phyloP scores from a whole-genome alignment of 2,113 vertebrate species.

The Sclerurus mexicanus region DNA sequence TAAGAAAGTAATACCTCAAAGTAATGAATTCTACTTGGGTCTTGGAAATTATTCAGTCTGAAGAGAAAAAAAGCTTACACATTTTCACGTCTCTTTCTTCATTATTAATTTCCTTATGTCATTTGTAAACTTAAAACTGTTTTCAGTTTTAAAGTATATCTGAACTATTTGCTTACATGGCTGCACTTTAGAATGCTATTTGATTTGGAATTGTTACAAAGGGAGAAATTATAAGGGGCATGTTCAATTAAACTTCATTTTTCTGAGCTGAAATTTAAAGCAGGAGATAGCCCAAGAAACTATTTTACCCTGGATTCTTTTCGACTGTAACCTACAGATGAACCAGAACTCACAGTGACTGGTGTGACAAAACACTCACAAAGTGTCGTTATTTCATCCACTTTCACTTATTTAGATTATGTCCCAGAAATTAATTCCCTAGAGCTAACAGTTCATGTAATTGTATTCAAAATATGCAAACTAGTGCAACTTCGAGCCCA shows the following conservation, averaged over 20 bases:
- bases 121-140: background rate
- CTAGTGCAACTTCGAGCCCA: background rate
- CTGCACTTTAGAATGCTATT: background rate
- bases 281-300: background rate
- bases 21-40: background rate
- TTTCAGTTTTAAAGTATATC: background rate
- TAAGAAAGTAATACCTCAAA: background rate
- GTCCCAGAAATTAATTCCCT: background rate
- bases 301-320: background rate
- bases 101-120: background rate
- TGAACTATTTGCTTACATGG: background rate
- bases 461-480: background rate
- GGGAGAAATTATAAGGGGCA: background rate
- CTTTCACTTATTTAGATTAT: background rate
- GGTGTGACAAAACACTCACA: background rate
- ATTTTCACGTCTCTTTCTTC: background rate
- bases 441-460: background rate
- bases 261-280: background rate
- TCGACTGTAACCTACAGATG: background rate
- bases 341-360: background rate
- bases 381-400: background rate
- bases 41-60: background rate
- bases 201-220: background rate
- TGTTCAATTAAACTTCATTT: background rate
- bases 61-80: background rate